phyloP scores from a whole-genome alignment of 1,140 invertebrate species.

The Drosophila parabipectinata region DNA sequence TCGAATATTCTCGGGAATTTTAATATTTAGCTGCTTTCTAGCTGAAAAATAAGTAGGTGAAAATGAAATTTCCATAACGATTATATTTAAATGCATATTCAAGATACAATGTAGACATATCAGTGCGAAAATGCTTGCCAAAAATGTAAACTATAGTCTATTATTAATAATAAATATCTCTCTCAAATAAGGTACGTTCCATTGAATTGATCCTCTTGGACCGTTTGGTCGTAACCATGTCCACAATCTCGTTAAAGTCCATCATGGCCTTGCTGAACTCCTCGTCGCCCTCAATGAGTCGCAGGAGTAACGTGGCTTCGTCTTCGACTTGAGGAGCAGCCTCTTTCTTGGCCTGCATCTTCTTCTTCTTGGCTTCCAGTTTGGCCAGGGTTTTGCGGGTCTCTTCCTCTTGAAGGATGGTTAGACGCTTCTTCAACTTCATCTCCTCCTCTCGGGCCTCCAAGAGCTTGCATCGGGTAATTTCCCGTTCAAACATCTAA shows the following conservation, averaged over 20 bases:
- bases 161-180: neutral
- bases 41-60: no score
- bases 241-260: constrained; percentile 23
- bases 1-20: no score
- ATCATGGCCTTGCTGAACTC: constrained; percentile 25
- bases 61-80: neutral
- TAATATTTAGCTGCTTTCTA: no score
- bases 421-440: constrained; percentile 85
- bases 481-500: constrained; percentile 93
- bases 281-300: constrained; percentile 9
- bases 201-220: constrained; percentile 8
- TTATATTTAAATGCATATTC: neutral
- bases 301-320: constrained; percentile 19
- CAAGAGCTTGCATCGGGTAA: constrained; percentile 93
- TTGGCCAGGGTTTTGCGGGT: constrained; percentile 1
- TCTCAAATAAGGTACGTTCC: constrained; percentile 35
- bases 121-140: neutral
- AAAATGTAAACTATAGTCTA: neutral
- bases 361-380: constrained; percentile 22
- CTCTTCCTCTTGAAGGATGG: constrained; percentile 46
- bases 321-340: neutral
- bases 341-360: constrained; percentile 5
- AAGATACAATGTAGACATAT: neutral
- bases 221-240: constrained; percentile 4
- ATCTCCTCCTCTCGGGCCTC: constrained; percentile 92